A percentile compares a stretch with the other conserved stretches of the same genome.
phyloP scores from a whole-genome alignment of 2,113 vertebrate genomes.

The Phrynosoma blainvillii region DNA sequence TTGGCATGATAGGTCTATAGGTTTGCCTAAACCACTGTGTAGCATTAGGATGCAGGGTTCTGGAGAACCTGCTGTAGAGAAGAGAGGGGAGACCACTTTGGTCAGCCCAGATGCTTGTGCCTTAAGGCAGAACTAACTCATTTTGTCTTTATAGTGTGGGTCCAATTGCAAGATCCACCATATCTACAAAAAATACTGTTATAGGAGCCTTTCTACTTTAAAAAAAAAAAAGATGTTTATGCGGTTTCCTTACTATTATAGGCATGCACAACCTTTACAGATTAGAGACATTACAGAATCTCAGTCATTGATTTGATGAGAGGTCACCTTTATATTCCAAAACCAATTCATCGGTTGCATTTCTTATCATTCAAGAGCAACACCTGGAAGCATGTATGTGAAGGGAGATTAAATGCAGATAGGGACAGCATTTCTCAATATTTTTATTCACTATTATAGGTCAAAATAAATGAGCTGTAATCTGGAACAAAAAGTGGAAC shows the following conservation, averaged over 20 bases:
- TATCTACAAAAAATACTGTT: neutral
- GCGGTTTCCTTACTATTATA: neutral
- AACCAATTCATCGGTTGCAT: neutral
- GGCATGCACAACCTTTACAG: neutral
- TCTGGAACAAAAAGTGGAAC: neutral
- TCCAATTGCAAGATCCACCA: neutral
- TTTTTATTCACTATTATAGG: no score
- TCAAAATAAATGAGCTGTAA: neutral
- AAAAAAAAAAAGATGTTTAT: no score
- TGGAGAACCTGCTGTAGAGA: no score
- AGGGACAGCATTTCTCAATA: neutral
- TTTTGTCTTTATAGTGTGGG: neutral
- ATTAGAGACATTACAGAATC: neutral
- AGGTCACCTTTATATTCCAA: neutral
- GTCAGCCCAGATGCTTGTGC: neutral
- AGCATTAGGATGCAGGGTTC: no score
- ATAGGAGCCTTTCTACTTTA: neutral
- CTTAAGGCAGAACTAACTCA: no score
- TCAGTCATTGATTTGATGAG: neutral
- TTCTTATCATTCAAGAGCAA: neutral
- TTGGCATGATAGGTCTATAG: no score
- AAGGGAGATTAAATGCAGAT: neutral
- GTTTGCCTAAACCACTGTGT: no score
- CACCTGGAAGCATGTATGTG: neutral
- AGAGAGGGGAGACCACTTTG: neutral